Evolutionary conservation across 2,888 invertebrate genomes (phyloP).

Genomic region (Megamerina dolium): DNA sequence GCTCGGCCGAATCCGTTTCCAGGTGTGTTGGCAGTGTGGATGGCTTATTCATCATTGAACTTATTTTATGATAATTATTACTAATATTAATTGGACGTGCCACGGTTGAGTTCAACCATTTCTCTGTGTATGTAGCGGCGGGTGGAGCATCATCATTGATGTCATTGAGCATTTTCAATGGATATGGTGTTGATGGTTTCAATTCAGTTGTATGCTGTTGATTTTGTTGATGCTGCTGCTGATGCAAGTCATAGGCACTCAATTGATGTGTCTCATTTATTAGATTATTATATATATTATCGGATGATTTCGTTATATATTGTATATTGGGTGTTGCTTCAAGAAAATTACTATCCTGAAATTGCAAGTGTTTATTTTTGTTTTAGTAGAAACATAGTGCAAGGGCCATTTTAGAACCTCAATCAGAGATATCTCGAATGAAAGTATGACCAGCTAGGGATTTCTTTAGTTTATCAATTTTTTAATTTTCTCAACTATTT

Average conservation of each 20-base stretch:
- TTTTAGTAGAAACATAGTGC: too few species aligned
- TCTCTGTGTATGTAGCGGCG: constrained; percentile 30
- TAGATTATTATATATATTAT: constrained; percentile 29
- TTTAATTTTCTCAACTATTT: too few species aligned
- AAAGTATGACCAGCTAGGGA: too few species aligned
- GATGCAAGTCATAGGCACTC: constrained; percentile 10
- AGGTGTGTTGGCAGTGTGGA: constrained; percentile 37
- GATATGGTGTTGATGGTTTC: constrained; percentile 20
- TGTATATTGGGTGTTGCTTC: constrained; percentile 20
- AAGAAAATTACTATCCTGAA: constrained; percentile 29
- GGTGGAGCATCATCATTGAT: constrained; percentile 8
- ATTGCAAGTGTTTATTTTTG: too few species aligned
- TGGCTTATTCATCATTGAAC: constrained; percentile 22
- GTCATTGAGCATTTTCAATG: constrained; percentile 4
- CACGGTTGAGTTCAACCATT: constrained; percentile 34
- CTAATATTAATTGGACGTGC: constrained; percentile 21
- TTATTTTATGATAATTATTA: constrained; percentile 14
- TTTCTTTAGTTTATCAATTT: too few species aligned
- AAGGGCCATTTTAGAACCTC: too few species aligned
- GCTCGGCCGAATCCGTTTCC: constrained; percentile 41
- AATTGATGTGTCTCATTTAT: constrained; percentile 21
- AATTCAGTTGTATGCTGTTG: not conserved
- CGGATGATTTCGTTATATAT: constrained; percentile 20
- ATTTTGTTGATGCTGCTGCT: not conserved
- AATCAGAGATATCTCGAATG: too few species aligned